phyloP scores from a whole-genome alignment of 35 echinoderm and acorn worm genomes.

The Holothuria glaberrima region DNA sequence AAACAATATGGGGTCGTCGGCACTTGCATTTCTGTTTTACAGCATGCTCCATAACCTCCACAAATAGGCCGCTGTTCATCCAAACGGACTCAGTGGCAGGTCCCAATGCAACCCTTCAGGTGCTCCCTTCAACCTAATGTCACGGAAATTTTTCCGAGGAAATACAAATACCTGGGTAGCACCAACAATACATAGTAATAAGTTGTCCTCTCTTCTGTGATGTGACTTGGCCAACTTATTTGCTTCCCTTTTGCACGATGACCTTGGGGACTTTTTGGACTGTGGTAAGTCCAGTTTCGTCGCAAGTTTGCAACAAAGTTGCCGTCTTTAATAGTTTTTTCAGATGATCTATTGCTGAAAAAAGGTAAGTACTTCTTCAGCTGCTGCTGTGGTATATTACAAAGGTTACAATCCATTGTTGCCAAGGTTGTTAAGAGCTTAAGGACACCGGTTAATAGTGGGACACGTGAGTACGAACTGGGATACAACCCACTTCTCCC shows the following conservation, averaged over 20 bases:
- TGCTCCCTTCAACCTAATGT: not conserved
- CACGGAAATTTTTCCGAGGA: slow-evolving; percentile 14
- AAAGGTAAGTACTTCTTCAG: too few relatives aligned
- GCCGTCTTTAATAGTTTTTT: not conserved
- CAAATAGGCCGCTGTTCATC: slow-evolving; percentile 19
- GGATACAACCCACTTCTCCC: too few relatives aligned
- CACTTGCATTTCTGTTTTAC: not conserved
- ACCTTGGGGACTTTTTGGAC: not conserved
- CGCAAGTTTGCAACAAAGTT: too few relatives aligned
- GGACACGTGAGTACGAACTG: too few relatives aligned
- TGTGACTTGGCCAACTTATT: slow-evolving; percentile 29
- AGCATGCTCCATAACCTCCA: not conserved
- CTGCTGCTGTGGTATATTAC: too few relatives aligned
- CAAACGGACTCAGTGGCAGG: slow-evolving; percentile 2
- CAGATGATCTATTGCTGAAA: too few relatives aligned
- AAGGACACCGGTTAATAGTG: too few relatives aligned
- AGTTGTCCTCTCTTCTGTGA: slow-evolving; percentile 32
- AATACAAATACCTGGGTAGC: slow-evolving; percentile 17
- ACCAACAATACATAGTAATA: slow-evolving; percentile 29
- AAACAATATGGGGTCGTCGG: not conserved
- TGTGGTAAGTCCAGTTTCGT: not conserved
- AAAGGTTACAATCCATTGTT: too few relatives aligned
- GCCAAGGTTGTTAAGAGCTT: too few relatives aligned
- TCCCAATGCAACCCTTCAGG: slow-evolving; percentile 5
- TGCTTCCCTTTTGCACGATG: not conserved